Conservation (phyloP, 35 echinoderm and acorn worm genomes). For the Ptychodera flava region DNA sequence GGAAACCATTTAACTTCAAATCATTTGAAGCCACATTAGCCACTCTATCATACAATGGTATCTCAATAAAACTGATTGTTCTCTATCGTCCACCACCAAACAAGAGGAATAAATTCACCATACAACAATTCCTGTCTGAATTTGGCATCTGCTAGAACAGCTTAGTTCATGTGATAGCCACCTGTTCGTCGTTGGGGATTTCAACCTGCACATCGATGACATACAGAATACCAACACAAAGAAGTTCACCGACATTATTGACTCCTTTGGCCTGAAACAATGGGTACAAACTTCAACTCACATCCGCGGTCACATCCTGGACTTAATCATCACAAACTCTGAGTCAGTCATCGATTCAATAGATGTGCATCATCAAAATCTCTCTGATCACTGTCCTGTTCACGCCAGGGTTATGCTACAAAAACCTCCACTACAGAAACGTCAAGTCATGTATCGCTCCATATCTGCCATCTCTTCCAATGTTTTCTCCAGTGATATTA, state of each 20-base stretch:
- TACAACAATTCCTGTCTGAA: background rate
- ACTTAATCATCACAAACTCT: slow-evolving; percentile 11
- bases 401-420: no score
- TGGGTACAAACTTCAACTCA: background rate
- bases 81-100: background rate
- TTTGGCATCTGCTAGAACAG: background rate
- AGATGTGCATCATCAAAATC: no score
- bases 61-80: background rate
- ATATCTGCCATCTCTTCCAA: no score
- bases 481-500: no score
- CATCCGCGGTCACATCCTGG: background rate
- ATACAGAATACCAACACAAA: background rate
- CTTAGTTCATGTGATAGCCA: background rate
- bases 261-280: background rate
- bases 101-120: background rate
- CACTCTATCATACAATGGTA: background rate
- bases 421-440: no score
- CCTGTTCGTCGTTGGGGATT: slow-evolving; percentile 7
- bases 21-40: background rate
- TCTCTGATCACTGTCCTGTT: no score
- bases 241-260: background rate
- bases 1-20: background rate
- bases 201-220: slow-evolving; percentile 17
- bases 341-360: no score
- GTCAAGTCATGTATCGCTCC: no score